A percentile compares a stretch with the other conserved stretches of the same genome.
phyloP scores from a whole-genome alignment of 2,113 vertebrate species.

The Corynorhinus townsendii region DNA sequence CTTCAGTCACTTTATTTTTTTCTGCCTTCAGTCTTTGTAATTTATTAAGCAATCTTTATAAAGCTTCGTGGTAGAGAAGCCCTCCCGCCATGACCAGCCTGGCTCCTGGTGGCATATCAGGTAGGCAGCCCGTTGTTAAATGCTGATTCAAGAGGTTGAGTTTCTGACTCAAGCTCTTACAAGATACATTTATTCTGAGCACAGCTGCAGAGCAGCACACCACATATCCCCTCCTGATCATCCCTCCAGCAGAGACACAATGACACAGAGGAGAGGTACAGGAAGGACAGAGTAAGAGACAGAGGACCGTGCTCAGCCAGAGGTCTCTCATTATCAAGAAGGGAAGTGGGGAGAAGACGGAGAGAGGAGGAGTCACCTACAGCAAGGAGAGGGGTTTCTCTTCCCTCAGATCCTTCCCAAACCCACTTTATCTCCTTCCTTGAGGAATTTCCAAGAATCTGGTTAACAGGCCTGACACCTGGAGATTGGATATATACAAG shows the following conservation, averaged over 20 bases:
- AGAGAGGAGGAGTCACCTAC: neutral
- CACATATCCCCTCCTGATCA: fast-evolving
- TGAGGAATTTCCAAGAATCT: neutral
- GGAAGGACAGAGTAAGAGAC: neutral
- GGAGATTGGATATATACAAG: neutral
- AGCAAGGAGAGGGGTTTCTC: neutral
- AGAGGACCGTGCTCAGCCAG: neutral
- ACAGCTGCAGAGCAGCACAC: neutral
- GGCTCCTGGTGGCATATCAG: fast-evolving
- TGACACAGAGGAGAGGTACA: neutral
- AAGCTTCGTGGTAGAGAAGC: neutral
- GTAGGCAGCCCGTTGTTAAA: neutral
- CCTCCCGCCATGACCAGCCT: neutral
- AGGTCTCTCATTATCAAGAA: neutral
- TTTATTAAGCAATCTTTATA: neutral
- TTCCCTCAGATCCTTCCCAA: neutral
- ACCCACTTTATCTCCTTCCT: neutral
- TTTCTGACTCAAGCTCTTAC: neutral
- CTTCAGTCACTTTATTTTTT: neutral
- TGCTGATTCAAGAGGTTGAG: neutral
- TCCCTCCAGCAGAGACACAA: neutral
- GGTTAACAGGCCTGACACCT: neutral
- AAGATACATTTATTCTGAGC: neutral
- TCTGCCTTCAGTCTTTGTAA: neutral
- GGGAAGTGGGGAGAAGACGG: neutral